These are phyloP conservation scores for Actenoides hombroni DNA, from an alignment of 2,113 vertebrate genomes.

Conservation along the genomic window DNA sequence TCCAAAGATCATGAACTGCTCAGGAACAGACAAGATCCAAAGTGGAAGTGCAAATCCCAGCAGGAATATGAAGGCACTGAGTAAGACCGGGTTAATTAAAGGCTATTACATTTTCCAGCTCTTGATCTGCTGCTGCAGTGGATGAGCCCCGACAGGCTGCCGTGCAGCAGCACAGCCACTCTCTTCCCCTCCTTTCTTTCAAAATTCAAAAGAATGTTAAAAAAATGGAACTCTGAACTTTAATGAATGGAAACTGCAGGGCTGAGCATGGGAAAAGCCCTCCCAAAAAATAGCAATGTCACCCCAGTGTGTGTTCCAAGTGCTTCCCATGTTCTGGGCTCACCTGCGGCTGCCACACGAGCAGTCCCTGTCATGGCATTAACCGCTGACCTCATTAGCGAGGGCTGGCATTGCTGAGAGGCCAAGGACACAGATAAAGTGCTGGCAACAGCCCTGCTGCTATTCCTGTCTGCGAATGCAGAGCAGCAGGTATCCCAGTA, in stretches of 20 bases:
- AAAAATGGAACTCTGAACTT: background rate
- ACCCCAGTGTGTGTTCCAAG: background rate
- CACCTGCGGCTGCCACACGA: background rate
- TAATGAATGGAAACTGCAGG: background rate
- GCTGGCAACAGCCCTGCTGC: background rate
- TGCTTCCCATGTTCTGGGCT: background rate
- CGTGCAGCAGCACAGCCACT: rapidly evolving
- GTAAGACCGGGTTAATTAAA: background rate
- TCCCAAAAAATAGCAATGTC: background rate
- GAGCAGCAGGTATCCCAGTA: background rate
- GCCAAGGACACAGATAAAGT: background rate
- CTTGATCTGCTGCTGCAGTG: background rate
- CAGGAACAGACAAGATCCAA: background rate
- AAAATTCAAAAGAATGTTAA: background rate
- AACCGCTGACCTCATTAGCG: background rate
- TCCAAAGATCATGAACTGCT: background rate
- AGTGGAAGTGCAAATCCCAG: background rate
- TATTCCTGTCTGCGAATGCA: background rate
- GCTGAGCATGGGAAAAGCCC: background rate
- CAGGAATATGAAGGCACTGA: background rate
- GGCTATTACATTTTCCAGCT: background rate
- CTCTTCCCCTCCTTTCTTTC: background rate
- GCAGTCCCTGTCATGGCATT: background rate
- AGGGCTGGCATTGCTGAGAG: background rate
- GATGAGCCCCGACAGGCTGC: background rate